These are phyloP conservation scores for Meiosimyza platycephala DNA, from an alignment of 2,888 invertebrate genomes.

Conservation along the genomic window DNA sequence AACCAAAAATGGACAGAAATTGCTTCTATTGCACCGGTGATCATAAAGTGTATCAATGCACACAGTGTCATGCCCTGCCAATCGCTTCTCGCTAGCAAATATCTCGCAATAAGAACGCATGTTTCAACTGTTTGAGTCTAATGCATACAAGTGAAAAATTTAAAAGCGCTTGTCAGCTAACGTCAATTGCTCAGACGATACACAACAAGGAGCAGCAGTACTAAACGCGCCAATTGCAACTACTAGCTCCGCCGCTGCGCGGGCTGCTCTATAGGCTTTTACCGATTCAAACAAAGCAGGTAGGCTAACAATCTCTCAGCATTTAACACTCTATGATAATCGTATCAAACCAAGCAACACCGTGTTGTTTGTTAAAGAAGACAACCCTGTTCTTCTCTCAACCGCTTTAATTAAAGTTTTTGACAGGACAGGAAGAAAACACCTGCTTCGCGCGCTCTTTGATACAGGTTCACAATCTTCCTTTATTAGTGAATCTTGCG, in stretches of 20 bases:
- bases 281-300: background rate
- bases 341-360: background rate
- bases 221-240: background rate
- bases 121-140: slow-evolving; percentile 4
- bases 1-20: too few species aligned
- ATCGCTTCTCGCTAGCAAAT: background rate
- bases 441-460: background rate
- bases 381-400: background rate
- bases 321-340: too few species aligned
- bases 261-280: background rate
- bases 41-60: background rate
- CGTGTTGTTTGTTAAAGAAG: background rate
- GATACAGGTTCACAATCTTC: slow-evolving; percentile 22
- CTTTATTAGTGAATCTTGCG: slow-evolving; percentile 19
- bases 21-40: background rate
- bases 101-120: background rate
- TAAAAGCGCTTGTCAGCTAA: background rate
- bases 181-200: background rate
- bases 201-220: background rate
- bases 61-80: too few species aligned
- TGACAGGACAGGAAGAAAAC: background rate
- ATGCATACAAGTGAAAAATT: background rate
- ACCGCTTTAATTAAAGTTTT: slow-evolving; percentile 6
- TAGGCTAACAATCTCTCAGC: too few species aligned
- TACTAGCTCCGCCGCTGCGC: background rate